These are phyloP conservation scores for Pyxicephalus adspersus DNA, from an alignment of 2,113 vertebrate genomes.

Conservation along the genomic window DNA sequence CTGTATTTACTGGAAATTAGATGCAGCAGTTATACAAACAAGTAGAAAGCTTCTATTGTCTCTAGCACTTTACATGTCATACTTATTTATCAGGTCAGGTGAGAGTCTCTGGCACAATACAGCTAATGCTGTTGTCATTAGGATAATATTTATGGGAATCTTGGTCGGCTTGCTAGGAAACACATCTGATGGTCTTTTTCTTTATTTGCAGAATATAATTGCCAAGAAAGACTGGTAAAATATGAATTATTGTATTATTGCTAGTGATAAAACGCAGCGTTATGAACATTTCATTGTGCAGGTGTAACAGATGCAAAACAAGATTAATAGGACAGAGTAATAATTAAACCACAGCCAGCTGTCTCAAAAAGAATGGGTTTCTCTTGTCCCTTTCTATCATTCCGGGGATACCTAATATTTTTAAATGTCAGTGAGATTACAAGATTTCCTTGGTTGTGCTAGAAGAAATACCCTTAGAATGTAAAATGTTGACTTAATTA, in stretches of 20 bases:
- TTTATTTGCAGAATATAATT: slow-evolving; percentile 68
- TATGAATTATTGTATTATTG: slow-evolving; percentile 71
- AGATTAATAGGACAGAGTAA: slow-evolving; percentile 72
- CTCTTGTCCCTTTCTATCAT: slow-evolving; percentile 63
- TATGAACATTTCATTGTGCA: slow-evolving; percentile 66
- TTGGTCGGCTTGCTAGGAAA: slow-evolving; percentile 61
- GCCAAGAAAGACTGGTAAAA: slow-evolving; percentile 67
- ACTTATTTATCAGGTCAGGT: slow-evolving; percentile 39
- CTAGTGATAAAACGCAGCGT: slow-evolving; percentile 66
- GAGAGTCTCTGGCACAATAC: slow-evolving; percentile 22
- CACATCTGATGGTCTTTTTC: slow-evolving; percentile 57
- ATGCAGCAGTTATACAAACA: slow-evolving; percentile 18
- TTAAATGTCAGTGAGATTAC: slow-evolving; percentile 54
- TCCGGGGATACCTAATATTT: slow-evolving; percentile 65
- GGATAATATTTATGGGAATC: slow-evolving; percentile 57
- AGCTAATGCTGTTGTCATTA: slow-evolving; percentile 35
- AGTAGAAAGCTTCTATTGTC: neutral
- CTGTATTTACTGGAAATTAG: slow-evolving; percentile 14
- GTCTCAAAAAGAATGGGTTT: slow-evolving; percentile 64
- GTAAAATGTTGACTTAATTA: slow-evolving; percentile 1
- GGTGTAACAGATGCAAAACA: slow-evolving; percentile 72
- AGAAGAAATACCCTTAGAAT: slow-evolving; percentile 1
- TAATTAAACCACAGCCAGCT: slow-evolving; percentile 71
- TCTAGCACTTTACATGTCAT: neutral
- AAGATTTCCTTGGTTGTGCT: slow-evolving; percentile 19